phyloP scores from a whole-genome alignment of 1,140 invertebrate species.

The Calliphora vicina region DNA sequence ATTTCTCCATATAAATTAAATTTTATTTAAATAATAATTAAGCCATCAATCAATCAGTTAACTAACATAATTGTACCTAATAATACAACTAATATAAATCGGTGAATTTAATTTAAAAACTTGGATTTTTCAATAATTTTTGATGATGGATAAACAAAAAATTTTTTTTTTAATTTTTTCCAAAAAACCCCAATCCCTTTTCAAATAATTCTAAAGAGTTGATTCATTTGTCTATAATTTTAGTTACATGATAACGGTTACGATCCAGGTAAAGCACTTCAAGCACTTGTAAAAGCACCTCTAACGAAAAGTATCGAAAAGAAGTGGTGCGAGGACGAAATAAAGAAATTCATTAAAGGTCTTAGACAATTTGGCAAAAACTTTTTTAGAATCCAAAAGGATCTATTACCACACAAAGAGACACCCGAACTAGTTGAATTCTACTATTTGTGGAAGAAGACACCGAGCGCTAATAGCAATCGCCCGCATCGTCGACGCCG shows the following conservation, averaged over 20 bases:
- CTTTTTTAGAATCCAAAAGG: conserved; percentile 97
- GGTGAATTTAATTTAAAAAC: too few relatives aligned
- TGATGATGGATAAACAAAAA: too few relatives aligned
- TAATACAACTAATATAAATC: too few relatives aligned
- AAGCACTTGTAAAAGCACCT: conserved; percentile 95
- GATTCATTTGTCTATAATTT: conserved; percentile 36
- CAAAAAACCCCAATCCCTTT: too few relatives aligned
- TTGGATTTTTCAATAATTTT: too few relatives aligned
- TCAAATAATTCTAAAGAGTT: too few relatives aligned
- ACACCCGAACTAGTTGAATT: conserved; percentile 97
- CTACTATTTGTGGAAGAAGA: conserved; percentile 99
- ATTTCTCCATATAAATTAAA: too few relatives aligned
- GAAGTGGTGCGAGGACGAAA: conserved; percentile 98
- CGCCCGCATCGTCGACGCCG: conserved; percentile 88
- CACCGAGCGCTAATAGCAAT: conserved; percentile 96
- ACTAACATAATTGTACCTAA: too few relatives aligned
- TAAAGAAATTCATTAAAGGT: conserved; percentile 97
- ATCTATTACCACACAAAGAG: conserved; percentile 94
- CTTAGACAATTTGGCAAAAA: conserved; percentile 98
- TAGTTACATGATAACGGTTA: conserved; percentile 93
- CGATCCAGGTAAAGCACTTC: conserved; percentile 92
- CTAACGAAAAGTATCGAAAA: conserved; percentile 96
- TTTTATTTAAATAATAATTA: too few relatives aligned
- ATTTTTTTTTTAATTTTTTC: too few relatives aligned
- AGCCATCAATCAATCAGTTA: too few relatives aligned